Evolutionary conservation across 1,140 invertebrate species (phyloP).

Genomic region (Carposina sasakii): DNA sequence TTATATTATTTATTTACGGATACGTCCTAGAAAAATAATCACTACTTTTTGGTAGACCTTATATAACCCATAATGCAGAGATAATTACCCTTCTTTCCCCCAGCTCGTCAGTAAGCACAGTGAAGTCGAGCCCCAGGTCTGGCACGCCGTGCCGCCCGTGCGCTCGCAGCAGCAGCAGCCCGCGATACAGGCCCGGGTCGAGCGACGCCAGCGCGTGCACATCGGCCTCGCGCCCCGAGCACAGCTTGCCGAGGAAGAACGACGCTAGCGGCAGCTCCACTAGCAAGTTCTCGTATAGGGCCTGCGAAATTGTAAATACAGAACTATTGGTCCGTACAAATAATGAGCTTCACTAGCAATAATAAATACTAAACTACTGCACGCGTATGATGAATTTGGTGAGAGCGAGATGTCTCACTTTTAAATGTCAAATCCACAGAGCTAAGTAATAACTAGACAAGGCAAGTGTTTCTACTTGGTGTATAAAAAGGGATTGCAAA

Average conservation of each 20-base stretch:
- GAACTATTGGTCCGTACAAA: slow-evolving; percentile 1
- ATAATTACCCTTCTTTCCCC: slow-evolving; percentile 85
- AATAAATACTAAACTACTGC: too few relatives aligned
- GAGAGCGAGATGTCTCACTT: too few relatives aligned
- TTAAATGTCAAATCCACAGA: too few relatives aligned
- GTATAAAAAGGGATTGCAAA: too few relatives aligned
- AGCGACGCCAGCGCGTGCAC: slow-evolving; percentile 95
- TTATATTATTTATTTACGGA: neutral
- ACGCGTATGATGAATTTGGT: neutral
- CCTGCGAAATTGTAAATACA: slow-evolving; percentile 73
- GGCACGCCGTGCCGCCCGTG: slow-evolving; percentile 82
- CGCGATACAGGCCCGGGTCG: slow-evolving; percentile 93
- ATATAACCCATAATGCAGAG: neutral
- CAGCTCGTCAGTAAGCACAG: slow-evolving; percentile 90
- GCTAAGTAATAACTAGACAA: too few relatives aligned
- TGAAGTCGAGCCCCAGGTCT: slow-evolving; percentile 94
- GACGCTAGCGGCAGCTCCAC: slow-evolving; percentile 95
- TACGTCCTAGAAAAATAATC: neutral
- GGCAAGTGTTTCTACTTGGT: too few relatives aligned
- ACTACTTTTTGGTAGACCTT: neutral
- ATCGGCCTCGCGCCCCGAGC: slow-evolving; percentile 84
- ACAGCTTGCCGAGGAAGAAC: slow-evolving; percentile 87
- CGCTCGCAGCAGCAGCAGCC: slow-evolving; percentile 90
- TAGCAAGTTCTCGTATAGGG: slow-evolving; percentile 94
- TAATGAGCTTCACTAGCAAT: neutral